phyloP scores from a whole-genome alignment of 2,888 invertebrate species.

The Heliothis peltigera region DNA sequence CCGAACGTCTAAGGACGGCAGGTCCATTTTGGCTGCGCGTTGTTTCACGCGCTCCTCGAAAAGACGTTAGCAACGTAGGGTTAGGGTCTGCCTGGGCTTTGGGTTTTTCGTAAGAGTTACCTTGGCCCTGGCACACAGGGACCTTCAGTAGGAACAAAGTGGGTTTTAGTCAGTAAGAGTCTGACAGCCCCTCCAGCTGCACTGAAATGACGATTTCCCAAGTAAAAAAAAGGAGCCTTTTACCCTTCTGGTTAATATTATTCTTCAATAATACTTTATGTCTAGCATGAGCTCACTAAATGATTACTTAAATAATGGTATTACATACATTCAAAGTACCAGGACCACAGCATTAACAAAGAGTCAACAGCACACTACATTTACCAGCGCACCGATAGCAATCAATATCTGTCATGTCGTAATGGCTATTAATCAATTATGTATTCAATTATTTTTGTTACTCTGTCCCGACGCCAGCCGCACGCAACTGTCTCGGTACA shows the following conservation, averaged over 20 bases:
- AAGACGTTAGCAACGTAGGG: too few species aligned
- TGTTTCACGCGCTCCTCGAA: too few species aligned
- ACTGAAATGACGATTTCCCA: too few species aligned
- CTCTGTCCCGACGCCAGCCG: constrained; percentile 24
- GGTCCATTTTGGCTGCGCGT: too few species aligned
- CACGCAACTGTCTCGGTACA: constrained; percentile 56
- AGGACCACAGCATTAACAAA: constrained; percentile 31
- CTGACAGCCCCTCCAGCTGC: too few species aligned
- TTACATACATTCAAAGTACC: constrained; percentile 12
- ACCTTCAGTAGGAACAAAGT: too few species aligned
- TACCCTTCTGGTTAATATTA: neutral
- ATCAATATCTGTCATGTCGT: constrained; percentile 59
- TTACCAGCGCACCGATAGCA: constrained; percentile 43
- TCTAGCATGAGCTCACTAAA: neutral
- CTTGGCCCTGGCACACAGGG: too few species aligned
- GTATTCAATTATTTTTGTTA: constrained; percentile 61
- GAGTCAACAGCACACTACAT: constrained; percentile 44
- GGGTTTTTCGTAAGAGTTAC: too few species aligned
- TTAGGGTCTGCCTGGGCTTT: too few species aligned
- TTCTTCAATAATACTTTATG: neutral
- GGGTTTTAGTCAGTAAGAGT: too few species aligned
- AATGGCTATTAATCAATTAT: constrained; percentile 59
- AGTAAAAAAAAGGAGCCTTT: too few species aligned
- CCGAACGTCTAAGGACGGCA: too few species aligned
- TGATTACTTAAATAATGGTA: neutral